phyloP scores from a whole-genome alignment of 2,113 vertebrate species.

The Hydropotes inermis region DNA sequence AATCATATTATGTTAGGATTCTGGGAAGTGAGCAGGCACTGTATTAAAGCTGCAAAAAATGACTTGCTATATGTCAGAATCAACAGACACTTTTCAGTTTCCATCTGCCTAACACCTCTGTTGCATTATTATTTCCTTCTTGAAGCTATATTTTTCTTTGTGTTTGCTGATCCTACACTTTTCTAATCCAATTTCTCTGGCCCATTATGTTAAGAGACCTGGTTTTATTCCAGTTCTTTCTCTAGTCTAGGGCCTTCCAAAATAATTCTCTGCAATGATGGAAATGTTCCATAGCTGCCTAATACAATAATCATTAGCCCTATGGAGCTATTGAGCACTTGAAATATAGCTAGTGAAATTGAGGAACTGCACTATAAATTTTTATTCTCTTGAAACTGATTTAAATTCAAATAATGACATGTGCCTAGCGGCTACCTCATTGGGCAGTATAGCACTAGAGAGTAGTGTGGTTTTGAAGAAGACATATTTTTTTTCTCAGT shows the following conservation, averaged over 20 bases:
- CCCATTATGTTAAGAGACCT: not conserved
- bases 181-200: not conserved
- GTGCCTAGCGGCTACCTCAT: not conserved
- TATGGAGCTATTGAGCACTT: not conserved
- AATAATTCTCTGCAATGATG: not conserved
- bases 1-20: not conserved
- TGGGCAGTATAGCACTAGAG: not conserved
- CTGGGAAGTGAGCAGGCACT: not conserved
- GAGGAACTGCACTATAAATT: not conserved
- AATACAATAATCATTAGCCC: not conserved
- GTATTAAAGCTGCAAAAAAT: not conserved
- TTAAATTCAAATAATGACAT: not conserved
- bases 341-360: not conserved
- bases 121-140: not conserved
- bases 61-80: not conserved
- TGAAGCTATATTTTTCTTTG: not conserved
- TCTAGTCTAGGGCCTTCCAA: not conserved
- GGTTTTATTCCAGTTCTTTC: not conserved
- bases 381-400: not conserved
- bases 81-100: not conserved
- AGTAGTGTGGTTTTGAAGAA: not conserved
- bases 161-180: not conserved
- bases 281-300: not conserved
- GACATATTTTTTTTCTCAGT: not conserved
- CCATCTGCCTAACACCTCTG: not conserved